Conservation (phyloP, 1,140 invertebrate species). For the Cydia strobilella region DNA sequence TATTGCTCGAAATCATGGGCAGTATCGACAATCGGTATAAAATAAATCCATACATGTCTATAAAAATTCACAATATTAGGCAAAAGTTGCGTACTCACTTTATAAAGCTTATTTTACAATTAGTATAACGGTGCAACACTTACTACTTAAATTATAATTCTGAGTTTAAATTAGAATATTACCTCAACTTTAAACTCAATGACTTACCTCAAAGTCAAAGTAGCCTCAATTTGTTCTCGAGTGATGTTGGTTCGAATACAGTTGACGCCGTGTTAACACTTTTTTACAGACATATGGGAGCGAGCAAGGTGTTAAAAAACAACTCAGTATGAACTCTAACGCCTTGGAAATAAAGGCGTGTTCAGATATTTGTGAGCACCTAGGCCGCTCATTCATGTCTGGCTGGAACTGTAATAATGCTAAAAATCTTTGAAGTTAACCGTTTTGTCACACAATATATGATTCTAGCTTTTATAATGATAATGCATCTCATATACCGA, state of each 20-base stretch:
- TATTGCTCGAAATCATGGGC: conserved; percentile 20
- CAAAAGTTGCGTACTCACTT: conserved; percentile 20
- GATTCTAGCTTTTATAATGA: not conserved
- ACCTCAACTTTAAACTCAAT: not conserved
- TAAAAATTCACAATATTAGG: conserved; percentile 26
- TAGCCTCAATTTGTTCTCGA: not conserved
- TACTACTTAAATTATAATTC: not conserved
- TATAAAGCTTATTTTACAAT: conserved; percentile 20
- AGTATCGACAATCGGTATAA: conserved; percentile 28
- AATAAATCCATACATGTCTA: conserved; percentile 24
- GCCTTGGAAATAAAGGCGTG: no score
- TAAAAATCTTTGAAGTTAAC: not conserved
- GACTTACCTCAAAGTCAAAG: not conserved
- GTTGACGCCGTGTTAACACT: not conserved
- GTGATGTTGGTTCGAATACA: not conserved
- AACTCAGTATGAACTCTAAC: no score
- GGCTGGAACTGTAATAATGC: no score
- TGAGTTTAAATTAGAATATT: not conserved
- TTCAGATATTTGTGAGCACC: no score
- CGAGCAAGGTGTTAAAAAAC: not conserved
- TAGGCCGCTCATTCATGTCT: no score
- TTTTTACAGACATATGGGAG: no score
- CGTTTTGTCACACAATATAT: not conserved
- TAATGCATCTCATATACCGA: not conserved
- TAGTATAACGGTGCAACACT: conserved; percentile 1